These are phyloP conservation scores for Cardiocondyla obscurior DNA, from an alignment of 1,140 invertebrate genomes.

Conservation along the genomic window DNA sequence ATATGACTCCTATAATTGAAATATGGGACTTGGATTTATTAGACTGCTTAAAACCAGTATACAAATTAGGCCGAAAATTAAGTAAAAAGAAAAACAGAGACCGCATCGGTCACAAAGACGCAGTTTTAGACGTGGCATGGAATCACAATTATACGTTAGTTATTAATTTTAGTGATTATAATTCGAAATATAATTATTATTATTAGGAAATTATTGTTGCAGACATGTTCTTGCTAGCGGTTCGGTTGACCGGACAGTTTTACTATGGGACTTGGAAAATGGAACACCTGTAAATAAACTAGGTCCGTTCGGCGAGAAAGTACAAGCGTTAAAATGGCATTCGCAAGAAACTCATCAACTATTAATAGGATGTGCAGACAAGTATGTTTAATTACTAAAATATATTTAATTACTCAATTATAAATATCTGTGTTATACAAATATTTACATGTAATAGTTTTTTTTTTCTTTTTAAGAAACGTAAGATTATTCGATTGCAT, in stretches of 20 bases:
- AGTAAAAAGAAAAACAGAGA: conserved; percentile 89
- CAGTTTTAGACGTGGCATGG: conserved; percentile 96
- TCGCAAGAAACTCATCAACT: conserved; percentile 91
- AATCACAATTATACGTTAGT: conserved; percentile 88
- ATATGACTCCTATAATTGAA: conserved; percentile 95
- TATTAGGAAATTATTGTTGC: conserved; percentile 65
- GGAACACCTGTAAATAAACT: conserved; percentile 90
- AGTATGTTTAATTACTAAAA: conserved; percentile 76
- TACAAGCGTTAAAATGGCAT: conserved; percentile 95
- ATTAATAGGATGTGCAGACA: conserved; percentile 89
- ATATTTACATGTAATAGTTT: conserved; percentile 21
- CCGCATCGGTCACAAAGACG: conserved; percentile 92
- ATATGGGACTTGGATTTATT: conserved; percentile 98
- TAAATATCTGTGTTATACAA: conserved; percentile 1
- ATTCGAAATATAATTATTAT: conserved; percentile 13
- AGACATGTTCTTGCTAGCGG: conserved; percentile 96
- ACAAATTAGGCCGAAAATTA: conserved; percentile 91
- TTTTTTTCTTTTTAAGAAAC: conserved; percentile 84
- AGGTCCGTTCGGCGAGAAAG: conserved; percentile 90
- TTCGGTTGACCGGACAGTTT: conserved; percentile 93
- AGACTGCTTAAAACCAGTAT: conserved; percentile 93
- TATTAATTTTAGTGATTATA: conserved; percentile 25
- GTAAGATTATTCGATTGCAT: conserved; percentile 93
- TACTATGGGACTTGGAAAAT: conserved; percentile 97
- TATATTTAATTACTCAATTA: neutral